These are phyloP conservation scores for Eremobia ochroleuca DNA, from an alignment of 2,888 invertebrate genomes.

Conservation along the genomic window DNA sequence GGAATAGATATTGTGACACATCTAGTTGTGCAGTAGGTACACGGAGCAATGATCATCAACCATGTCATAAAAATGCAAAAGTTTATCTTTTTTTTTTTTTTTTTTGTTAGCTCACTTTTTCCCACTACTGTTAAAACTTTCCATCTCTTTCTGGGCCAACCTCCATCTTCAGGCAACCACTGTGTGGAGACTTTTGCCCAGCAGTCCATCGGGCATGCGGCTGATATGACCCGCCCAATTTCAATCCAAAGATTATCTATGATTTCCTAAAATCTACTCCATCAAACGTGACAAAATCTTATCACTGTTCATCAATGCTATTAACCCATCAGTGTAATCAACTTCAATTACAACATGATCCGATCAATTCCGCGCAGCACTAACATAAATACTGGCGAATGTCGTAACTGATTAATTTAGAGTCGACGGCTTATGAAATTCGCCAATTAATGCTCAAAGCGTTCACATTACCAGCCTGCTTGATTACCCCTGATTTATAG, in stretches of 20 bases:
- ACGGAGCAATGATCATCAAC: neutral
- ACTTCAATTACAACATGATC: constrained; percentile 47
- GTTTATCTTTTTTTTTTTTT: too few relatives aligned
- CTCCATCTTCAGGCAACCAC: neutral
- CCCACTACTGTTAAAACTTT: neutral
- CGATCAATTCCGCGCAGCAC: constrained; percentile 51
- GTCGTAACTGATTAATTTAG: constrained; percentile 74
- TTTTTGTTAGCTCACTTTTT: too few relatives aligned
- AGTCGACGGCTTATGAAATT: constrained; percentile 75
- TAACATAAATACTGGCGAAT: constrained; percentile 58
- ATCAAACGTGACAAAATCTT: constrained; percentile 25
- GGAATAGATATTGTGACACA: neutral
- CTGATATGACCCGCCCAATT: too few relatives aligned
- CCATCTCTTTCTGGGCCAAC: neutral
- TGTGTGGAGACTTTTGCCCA: neutral
- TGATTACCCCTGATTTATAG: constrained; percentile 70
- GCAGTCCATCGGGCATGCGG: neutral
- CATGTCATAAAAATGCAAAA: too few relatives aligned
- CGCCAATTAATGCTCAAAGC: constrained; percentile 77
- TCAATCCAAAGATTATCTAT: neutral
- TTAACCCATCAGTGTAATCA: constrained; percentile 38
- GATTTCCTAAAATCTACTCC: constrained; percentile 13
- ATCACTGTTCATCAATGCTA: constrained; percentile 31
- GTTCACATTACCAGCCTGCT: constrained; percentile 74
- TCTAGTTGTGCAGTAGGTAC: neutral